Base-by-base conservation (phyloP, 2,888 invertebrate species). In the Allacma fusca region DNA sequence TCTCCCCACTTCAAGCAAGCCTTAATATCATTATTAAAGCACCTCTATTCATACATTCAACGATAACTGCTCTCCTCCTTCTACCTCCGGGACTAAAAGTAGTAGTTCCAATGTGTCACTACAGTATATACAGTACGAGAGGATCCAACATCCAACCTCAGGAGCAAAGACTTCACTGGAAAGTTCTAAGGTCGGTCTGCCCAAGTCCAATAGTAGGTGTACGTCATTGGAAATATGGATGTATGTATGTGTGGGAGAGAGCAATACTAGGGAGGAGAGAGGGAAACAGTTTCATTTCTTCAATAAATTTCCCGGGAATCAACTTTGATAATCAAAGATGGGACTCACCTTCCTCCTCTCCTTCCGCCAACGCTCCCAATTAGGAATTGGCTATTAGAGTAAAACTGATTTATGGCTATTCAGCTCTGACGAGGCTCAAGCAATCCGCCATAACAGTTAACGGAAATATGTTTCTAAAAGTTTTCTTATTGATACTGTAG, bases 381-480 rank as follows among this genome's bases (percentile, higher is more conserved):
- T 50, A 65, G 65, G 9, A 65, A 65, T 65, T 26, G 24, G 28
- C 65, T 65, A 65, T 65, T 65, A 65, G 5, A 26, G 28, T 65
- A 65, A 65, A 65, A 26, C 24, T 65, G 65, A 65, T 65, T 65
- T 65, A 50, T 50, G 50, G n/a, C 50, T 50, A 50, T 50, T 50
- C 50, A 50, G 50, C 34, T 34, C 34, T 34, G 34, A 34, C 9
- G 5, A 34, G 9, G 34, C 50, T 50, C 7, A 50, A 50, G 5
- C 19, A 2, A 5, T 50, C 19, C 19, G 7, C 50, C 50, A 50
- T 40, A 50, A 50, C 50, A 5, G 2, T 50, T 50, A 50, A 50
- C n/a, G 5, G 1, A 9, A 1, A 16, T 50, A n/a, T n/a, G 19
- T 50, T 50, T 50, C 50, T 50, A 50, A 5, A 50, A 13, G 16